Percentiles rank a stretch among this genome's conserved stretches.
Conservation (phyloP, 1,140 invertebrate species). For the Drosophila subpulchrella region DNA sequence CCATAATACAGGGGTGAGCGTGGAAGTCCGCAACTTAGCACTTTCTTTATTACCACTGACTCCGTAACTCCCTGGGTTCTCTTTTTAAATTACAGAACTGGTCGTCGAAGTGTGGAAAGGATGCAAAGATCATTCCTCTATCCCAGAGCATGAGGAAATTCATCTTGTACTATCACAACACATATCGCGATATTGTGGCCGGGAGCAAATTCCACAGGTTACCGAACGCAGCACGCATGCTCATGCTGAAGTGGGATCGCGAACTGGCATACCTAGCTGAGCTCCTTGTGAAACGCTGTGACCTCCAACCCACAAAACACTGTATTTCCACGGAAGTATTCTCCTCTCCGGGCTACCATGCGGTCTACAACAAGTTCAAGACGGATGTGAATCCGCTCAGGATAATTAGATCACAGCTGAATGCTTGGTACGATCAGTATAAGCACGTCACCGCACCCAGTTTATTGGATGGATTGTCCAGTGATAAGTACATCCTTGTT, state of each 20-base stretch:
- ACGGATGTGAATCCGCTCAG: background rate
- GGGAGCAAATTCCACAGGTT: background rate
- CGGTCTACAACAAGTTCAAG: conserved; percentile 6
- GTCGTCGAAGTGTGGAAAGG: background rate
- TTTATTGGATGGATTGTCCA: background rate
- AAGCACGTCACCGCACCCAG: background rate
- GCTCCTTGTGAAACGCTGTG: conserved; percentile 3
- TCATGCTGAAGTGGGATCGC: background rate
- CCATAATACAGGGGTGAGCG: background rate
- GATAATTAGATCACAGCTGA: conserved; percentile 1
- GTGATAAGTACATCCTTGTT: background rate
- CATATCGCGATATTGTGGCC: conserved; percentile 4
- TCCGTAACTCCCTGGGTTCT: no score
- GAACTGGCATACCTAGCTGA: background rate
- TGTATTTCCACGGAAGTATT: conserved; percentile 2
- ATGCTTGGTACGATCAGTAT: conserved; percentile 7
- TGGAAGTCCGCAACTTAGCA: background rate
- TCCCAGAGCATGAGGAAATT: background rate
- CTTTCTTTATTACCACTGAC: background rate
- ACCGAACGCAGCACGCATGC: background rate
- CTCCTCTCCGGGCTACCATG: background rate
- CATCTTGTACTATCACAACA: background rate
- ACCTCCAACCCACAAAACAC: background rate
- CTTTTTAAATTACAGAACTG: background rate
- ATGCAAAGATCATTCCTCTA: background rate